phyloP scores from a whole-genome alignment of 92 coral and sea anemone genomes.

The Bergia puertoricense region DNA sequence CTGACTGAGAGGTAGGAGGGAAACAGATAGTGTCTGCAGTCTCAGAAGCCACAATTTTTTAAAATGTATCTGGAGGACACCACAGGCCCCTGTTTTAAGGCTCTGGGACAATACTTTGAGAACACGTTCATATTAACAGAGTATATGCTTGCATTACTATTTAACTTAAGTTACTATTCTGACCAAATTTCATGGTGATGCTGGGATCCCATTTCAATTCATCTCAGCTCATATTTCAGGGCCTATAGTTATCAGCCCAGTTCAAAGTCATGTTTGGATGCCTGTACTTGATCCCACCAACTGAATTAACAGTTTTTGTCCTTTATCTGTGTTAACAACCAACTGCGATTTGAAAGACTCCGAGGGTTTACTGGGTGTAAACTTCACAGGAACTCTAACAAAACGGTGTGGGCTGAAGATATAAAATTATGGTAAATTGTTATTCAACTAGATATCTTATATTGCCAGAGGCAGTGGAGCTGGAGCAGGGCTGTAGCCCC shows the following conservation, averaged over 20 bases:
- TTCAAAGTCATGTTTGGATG: neutral
- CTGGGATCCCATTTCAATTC: neutral
- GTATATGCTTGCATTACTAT: no score
- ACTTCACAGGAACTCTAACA: conserved; percentile 83
- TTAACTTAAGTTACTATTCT: neutral
- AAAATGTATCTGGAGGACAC: no score
- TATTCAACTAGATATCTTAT: neutral
- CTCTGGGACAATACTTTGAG: no score
- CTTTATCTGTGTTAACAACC: conserved; percentile 46
- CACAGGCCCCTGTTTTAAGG: no score
- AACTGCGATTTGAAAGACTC: conserved; percentile 66
- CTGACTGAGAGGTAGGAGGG: no score
- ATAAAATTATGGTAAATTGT: no score
- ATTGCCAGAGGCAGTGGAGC: no score
- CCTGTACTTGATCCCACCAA: conserved; percentile 26
- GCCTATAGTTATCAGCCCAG: no score
- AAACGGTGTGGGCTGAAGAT: conserved; percentile 69
- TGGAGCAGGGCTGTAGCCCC: no score
- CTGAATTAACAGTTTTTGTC: conserved; percentile 22
- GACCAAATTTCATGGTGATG: neutral
- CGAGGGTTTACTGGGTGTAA: conserved; percentile 74
- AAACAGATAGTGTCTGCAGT: no score
- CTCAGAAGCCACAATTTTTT: no score
- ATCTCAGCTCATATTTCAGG: neutral
- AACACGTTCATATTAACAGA: neutral